A percentile compares a stretch with the other conserved stretches of the same genome.
Evolutionary conservation across 2,797 vertebrate genomes (phyloP).

Genomic region (Typhlichthys subterraneus): DNA sequence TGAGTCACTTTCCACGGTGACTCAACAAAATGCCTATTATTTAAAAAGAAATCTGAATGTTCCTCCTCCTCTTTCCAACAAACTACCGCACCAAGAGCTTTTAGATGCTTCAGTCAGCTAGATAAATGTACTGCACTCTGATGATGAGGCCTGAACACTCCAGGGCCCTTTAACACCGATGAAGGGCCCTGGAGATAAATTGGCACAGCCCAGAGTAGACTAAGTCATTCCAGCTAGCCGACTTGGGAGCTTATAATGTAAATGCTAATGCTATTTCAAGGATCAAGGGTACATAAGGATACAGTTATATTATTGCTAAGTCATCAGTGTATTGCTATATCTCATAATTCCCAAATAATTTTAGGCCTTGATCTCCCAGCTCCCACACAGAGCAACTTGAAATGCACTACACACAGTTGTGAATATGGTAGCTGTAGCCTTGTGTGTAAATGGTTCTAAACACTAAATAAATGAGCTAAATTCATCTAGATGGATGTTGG

Average conservation of each 20-base stretch:
- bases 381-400: too few species aligned
- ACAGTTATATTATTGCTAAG: too few species aligned
- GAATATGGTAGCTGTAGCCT: too few species aligned
- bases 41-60: slow-evolving; percentile 21
- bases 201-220: neutral
- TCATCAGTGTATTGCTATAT: neutral
- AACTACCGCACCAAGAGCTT: slow-evolving; percentile 11
- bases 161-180: slow-evolving; percentile 53
- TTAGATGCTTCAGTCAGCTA: slow-evolving; percentile 25
- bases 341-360: neutral
- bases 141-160: slow-evolving; percentile 13
- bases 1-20: neutral
- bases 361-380: neutral
- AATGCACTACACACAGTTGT: too few species aligned
- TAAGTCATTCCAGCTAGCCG: slow-evolving; percentile 5
- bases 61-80: slow-evolving; percentile 12
- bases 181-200: slow-evolving; percentile 32
- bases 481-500: too few species aligned
- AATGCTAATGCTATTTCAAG: slow-evolving; percentile 1
- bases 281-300: neutral
- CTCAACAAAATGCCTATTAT: neutral
- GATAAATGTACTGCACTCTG: slow-evolving; percentile 47
- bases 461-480: too few species aligned
- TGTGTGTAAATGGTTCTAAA: too few species aligned
- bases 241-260: neutral